Conservation (phyloP, 2,113 vertebrate genomes). For the Pangasianodon hypophthalmus region DNA sequence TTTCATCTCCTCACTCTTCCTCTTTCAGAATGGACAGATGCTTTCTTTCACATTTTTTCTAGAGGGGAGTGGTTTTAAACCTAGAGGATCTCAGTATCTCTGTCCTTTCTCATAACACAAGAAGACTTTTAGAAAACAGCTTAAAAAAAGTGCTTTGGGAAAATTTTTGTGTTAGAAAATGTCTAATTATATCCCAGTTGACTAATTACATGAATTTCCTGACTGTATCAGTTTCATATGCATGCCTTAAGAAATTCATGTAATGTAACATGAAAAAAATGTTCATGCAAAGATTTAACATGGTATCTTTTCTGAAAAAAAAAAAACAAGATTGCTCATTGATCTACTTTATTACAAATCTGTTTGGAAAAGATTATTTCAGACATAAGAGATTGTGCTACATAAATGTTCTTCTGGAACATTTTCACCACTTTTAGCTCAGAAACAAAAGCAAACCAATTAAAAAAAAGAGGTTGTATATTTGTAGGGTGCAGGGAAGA, state of each 20-base stretch:
- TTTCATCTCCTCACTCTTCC: conserved; percentile 36
- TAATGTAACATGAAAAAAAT: background rate
- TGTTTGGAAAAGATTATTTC: background rate
- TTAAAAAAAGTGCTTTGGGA: too few relatives aligned
- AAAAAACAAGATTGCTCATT: background rate
- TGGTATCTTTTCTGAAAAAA: background rate
- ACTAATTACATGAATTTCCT: background rate
- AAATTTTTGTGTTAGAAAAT: background rate
- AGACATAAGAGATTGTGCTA: background rate
- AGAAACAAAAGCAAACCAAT: background rate
- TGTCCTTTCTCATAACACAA: conserved; percentile 26
- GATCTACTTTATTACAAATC: background rate
- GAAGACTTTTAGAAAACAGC: background rate
- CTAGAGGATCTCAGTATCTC: conserved; percentile 19
- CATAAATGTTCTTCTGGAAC: background rate
- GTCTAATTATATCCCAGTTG: background rate
- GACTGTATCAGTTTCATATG: background rate
- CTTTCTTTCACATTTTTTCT: conserved; percentile 41
- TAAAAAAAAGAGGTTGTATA: background rate
- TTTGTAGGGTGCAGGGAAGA: background rate
- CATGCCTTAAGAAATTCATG: background rate
- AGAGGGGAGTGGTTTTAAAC: conserved; percentile 30
- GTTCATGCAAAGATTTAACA: background rate
- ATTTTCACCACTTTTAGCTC: background rate
- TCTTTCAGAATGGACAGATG: conserved; percentile 42